A percentile compares a stretch with the other conserved stretches of the same genome.
phyloP scores from a whole-genome alignment of 2,888 invertebrate species.

The Agonopterix heracliana region DNA sequence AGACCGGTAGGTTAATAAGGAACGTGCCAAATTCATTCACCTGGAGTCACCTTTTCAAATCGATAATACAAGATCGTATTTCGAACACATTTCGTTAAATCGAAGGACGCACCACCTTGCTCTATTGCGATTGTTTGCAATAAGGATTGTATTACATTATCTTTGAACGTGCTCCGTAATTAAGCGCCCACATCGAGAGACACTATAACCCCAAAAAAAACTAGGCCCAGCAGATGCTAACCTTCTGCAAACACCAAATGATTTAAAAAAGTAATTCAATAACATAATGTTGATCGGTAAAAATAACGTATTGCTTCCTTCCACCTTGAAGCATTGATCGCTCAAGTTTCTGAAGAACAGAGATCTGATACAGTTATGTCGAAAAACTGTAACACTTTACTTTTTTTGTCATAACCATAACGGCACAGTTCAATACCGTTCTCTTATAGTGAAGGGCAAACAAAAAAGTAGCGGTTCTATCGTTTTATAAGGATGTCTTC shows the following conservation, averaged over 20 bases:
- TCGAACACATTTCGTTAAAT: slow-evolving; percentile 43
- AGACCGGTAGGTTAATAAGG: slow-evolving; percentile 33
- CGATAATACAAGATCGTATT: slow-evolving; percentile 40
- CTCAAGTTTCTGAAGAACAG: slow-evolving; percentile 42
- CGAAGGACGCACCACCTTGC: slow-evolving; percentile 55
- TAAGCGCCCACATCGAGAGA: slow-evolving; percentile 66
- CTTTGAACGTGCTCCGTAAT: slow-evolving; percentile 65
- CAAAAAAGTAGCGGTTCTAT: slow-evolving; percentile 54
- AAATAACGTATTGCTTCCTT: slow-evolving; percentile 73
- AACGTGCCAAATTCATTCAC: slow-evolving; percentile 62
- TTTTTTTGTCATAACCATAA: slow-evolving; percentile 60
- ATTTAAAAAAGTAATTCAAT: slow-evolving; percentile 72
- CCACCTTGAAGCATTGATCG: slow-evolving; percentile 57
- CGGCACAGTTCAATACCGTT: slow-evolving; percentile 58
- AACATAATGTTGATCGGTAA: slow-evolving; percentile 70
- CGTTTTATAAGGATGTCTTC: slow-evolving; percentile 61
- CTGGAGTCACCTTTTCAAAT: slow-evolving; percentile 46
- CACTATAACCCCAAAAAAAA: slow-evolving; percentile 50
- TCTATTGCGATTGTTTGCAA: slow-evolving; percentile 59
- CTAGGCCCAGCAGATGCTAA: slow-evolving; percentile 61
- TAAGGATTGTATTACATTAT: slow-evolving; percentile 71
- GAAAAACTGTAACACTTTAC: slow-evolving; percentile 68
- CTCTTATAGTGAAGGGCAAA: slow-evolving; percentile 49
- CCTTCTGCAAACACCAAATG: slow-evolving; percentile 62
- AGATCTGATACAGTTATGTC: slow-evolving; percentile 66